A percentile compares a stretch with the other conserved stretches of the same genome.
Conservation (phyloP, 2,113 vertebrate genomes). For the Halcyon senegalensis region DNA sequence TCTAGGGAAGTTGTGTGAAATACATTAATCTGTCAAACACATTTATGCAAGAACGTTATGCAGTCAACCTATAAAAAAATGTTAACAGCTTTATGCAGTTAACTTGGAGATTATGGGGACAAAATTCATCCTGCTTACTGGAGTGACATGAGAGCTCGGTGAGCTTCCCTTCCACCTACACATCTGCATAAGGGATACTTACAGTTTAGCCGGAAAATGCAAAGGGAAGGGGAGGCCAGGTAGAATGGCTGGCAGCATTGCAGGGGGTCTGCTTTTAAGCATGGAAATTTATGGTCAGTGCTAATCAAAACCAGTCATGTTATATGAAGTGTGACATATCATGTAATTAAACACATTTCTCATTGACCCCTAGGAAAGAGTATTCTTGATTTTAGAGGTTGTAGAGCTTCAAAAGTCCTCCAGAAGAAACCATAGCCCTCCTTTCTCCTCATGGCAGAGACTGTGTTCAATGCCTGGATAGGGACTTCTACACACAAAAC, state of each 20-base stretch:
- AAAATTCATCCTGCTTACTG: not conserved
- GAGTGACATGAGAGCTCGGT: not conserved
- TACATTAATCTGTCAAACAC: slow-evolving; percentile 13
- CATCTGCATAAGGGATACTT: not conserved
- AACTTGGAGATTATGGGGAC: not conserved
- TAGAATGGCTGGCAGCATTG: not conserved
- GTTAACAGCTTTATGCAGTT: slow-evolving; percentile 25
- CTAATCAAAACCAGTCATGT: not conserved
- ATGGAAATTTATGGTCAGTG: not conserved
- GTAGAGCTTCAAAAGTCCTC: not conserved
- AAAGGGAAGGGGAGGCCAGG: not conserved
- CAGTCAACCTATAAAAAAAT: slow-evolving; percentile 2
- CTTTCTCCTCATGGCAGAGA: not conserved
- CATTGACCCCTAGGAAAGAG: not conserved
- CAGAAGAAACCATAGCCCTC: not conserved
- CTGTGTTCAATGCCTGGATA: not conserved
- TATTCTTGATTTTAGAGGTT: not conserved
- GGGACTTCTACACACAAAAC: not conserved
- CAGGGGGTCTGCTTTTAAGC: not conserved
- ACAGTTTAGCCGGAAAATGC: not conserved
- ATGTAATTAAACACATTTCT: not conserved
- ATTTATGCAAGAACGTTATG: not conserved
- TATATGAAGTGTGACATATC: not conserved
- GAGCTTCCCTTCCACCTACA: not conserved
- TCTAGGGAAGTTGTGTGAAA: not conserved